Conservation (phyloP, 1,140 invertebrate species). For the Drosophila tani region DNA sequence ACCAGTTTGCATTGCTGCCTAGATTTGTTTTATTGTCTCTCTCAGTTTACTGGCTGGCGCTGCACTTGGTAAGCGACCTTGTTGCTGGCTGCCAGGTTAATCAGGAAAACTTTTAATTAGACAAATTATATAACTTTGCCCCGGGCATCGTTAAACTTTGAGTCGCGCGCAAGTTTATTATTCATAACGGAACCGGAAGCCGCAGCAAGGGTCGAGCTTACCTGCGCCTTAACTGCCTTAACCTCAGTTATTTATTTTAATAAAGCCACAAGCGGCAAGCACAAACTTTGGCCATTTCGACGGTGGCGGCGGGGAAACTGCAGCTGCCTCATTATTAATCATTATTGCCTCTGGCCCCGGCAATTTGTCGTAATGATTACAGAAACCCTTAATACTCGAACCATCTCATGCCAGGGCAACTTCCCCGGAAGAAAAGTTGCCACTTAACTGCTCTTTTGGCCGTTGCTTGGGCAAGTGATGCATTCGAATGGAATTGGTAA, state of each 20-base stretch:
- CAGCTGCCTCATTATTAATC: slow-evolving; percentile 59
- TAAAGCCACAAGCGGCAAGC: slow-evolving; percentile 42
- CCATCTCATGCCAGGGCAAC: not conserved
- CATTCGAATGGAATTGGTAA: slow-evolving; percentile 43
- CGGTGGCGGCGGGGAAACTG: slow-evolving; percentile 13
- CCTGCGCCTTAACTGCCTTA: slow-evolving; percentile 37
- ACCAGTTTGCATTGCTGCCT: slow-evolving; percentile 34
- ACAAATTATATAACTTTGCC: slow-evolving; percentile 70
- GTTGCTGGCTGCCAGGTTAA: slow-evolving; percentile 46
- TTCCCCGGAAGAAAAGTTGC: slow-evolving; percentile 39
- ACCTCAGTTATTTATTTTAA: slow-evolving; percentile 53
- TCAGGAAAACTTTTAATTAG: slow-evolving; percentile 70
- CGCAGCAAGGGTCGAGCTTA: slow-evolving; percentile 36
- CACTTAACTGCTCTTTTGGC: slow-evolving; percentile 43
- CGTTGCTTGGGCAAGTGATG: slow-evolving; percentile 45
- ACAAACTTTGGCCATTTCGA: slow-evolving; percentile 53
- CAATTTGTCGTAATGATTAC: slow-evolving; percentile 60
- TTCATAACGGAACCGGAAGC: slow-evolving; percentile 58
- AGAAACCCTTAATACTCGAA: slow-evolving; percentile 3
- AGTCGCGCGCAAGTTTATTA: slow-evolving; percentile 54
- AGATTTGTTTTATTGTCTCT: slow-evolving; percentile 53
- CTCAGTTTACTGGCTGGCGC: not conserved
- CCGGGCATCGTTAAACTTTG: slow-evolving; percentile 49
- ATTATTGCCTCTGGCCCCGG: slow-evolving; percentile 40
- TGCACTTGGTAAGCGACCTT: slow-evolving; percentile 44